Base-by-base conservation (phyloP, 2,888 invertebrate genomes). In the Scelioninae gen. 2 region DNA sequence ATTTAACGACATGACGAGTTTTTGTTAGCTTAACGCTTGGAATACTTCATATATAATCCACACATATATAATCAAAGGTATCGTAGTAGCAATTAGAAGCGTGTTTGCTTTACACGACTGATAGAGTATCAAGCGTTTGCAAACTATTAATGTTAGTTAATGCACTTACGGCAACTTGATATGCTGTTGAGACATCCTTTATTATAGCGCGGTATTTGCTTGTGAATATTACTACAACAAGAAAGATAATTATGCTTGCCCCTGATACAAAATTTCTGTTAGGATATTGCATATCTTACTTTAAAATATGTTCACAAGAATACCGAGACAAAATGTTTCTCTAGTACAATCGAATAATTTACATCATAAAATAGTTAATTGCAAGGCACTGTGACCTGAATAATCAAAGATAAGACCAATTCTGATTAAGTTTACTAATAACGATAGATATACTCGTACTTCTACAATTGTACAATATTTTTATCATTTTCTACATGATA, bases 141-240 rank as follows among this genome's bases (percentile, higher is more conserved):
- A 67, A 57, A 57, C 46, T 67, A 57, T 55, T 55, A 46, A 67
- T 39, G 57, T 57, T 67, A 57, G 48, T 57, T 67, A 48, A 55
- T 55, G 53, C 45, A 55, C 53, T 65, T 46, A 55, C 53, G 46
- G 18, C 25, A 37, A 46, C 65, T 65, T 65, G 65, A 65, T 65
- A 64, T 18, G 45, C 53, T 55, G 46, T 53, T 65, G 18, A 65
- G 45, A 45, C 46, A 55, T 46, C 55, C 53, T 65, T 55, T 55
- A 55, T 55, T 64, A 45, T 35, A 37, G 45, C 19, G 19, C 25
- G 45, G 43, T 53, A 64, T 64, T 45, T 53, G 39, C 45, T 53
- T 45, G 43, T 25, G 64, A 64, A 45, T 63, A 53, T 53, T 45
- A 53, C 48, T 63, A 33, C 39, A 37, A 2, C 33, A 53, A 53